phyloP scores from a whole-genome alignment of 2,797 vertebrate species.

The Micrastur ruficollis region DNA sequence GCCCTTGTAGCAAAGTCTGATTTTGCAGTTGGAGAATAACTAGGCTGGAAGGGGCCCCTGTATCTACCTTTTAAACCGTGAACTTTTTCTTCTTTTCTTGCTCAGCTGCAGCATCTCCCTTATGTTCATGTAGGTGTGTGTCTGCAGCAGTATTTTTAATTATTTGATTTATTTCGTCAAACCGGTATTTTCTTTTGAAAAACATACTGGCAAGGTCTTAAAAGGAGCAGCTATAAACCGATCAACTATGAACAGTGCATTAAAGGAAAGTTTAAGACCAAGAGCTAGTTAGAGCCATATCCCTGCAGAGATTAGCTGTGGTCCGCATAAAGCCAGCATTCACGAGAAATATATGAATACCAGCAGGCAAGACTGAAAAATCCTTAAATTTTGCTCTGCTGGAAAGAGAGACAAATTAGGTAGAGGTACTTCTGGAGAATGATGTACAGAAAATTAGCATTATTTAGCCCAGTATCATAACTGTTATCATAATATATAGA shows the following conservation, averaged over 20 bases:
- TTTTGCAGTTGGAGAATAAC: neutral
- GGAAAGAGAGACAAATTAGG: neutral
- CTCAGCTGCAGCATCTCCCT: neutral
- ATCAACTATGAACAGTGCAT: neutral
- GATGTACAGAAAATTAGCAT: neutral
- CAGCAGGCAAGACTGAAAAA: neutral
- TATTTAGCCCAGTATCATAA: neutral
- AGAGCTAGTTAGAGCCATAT: neutral
- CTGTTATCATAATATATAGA: neutral
- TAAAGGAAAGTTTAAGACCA: neutral
- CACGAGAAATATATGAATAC: neutral
- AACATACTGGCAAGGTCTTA: neutral
- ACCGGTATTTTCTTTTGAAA: neutral
- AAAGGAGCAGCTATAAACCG: neutral
- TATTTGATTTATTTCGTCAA: neutral
- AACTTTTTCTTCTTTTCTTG: neutral
- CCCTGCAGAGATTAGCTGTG: neutral
- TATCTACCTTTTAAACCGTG: neutral
- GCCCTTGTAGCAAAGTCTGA: neutral
- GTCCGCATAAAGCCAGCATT: neutral
- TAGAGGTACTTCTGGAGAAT: neutral
- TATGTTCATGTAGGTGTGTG: neutral
- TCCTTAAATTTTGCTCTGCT: neutral
- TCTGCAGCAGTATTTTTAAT: neutral
- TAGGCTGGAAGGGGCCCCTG: neutral